These are phyloP conservation scores for Busseola fusca DNA, from an alignment of 2,888 invertebrate species.

Conservation along the genomic window DNA sequence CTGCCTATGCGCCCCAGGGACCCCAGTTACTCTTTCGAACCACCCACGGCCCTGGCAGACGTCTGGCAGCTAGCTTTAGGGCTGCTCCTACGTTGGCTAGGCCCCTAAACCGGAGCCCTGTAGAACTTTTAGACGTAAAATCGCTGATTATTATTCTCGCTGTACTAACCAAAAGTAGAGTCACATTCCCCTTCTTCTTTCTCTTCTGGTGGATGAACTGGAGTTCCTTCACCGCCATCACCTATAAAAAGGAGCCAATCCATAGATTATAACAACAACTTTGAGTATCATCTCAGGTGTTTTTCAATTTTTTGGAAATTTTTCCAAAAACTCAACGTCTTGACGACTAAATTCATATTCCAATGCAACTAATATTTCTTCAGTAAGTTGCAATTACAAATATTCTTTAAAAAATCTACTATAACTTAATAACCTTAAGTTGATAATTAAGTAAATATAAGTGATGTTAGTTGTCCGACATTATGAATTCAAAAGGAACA, in stretches of 20 bases:
- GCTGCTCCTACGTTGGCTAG: background rate
- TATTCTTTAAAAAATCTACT: background rate
- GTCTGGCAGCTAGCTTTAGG: background rate
- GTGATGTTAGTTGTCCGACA: too few relatives aligned
- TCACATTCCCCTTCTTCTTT: constrained; percentile 87
- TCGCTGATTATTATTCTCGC: background rate
- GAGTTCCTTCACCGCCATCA: constrained; percentile 80
- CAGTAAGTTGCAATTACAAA: background rate
- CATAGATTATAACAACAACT: background rate
- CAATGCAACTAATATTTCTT: background rate
- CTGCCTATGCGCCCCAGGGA: too few relatives aligned
- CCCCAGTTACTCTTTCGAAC: too few relatives aligned
- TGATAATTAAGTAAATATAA: background rate
- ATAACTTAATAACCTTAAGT: background rate
- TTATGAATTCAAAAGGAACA: background rate
- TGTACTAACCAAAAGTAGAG: constrained; percentile 76
- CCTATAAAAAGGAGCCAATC: constrained; percentile 52
- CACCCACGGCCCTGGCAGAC: too few relatives aligned
- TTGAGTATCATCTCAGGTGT: background rate
- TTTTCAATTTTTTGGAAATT: background rate
- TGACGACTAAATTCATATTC: background rate
- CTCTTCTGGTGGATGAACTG: constrained; percentile 73
- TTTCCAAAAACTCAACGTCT: background rate
- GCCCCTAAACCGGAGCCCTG: background rate
- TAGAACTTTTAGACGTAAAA: background rate